Base-by-base conservation (phyloP, 2,888 invertebrate genomes). In the Slavum lentiscoides region DNA sequence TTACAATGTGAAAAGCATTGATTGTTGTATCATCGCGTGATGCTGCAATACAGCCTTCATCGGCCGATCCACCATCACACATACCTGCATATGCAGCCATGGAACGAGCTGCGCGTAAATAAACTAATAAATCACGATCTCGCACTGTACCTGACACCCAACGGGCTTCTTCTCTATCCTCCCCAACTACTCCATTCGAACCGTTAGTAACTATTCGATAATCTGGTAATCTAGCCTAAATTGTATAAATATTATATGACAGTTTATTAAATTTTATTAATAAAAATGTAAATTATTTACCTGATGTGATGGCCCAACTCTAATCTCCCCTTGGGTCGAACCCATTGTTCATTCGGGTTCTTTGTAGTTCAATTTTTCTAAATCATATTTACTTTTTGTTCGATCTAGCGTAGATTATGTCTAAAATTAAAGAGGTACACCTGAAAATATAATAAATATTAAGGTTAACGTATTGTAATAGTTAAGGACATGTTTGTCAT, bases 61-160 rank as follows among this genome's bases (percentile, higher is more conserved):
- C 97, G 77, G 97, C 94, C 84, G 95, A 95, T 82, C 97, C 97
- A 83, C 97, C 97, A 90, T 97, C 97, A 90, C 97, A 97, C 96
- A 98, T 97, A 85, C 97, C 96, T 84, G 97, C 97, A 89, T 98
- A 98, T 82, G 97, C 97, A 86, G 98, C 97, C 94, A 98, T 97
- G 83, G 97, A 97, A 85, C 97, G 92, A 84, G 97, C 97, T 85
- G 97, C 98, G 86, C 97, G 90, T 87, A 98, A 91, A 89, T 96
- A 98, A 97, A 98, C 97, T 86, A 97, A 92, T 87, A 98, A 91
- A 89, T 98, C 97, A 85, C 95, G 93, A 89, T 98, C 98, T 85
- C 93, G 90, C 84, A 95, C 91, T 89, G 96, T 94, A 85, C 94
- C 94, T 83, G 98, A 97, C 87, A 94, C 90, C 98, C 98, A 98